These are phyloP conservation scores for Lucilia cuprina DNA, from an alignment of 1,140 invertebrate genomes.

Conservation along the genomic window DNA sequence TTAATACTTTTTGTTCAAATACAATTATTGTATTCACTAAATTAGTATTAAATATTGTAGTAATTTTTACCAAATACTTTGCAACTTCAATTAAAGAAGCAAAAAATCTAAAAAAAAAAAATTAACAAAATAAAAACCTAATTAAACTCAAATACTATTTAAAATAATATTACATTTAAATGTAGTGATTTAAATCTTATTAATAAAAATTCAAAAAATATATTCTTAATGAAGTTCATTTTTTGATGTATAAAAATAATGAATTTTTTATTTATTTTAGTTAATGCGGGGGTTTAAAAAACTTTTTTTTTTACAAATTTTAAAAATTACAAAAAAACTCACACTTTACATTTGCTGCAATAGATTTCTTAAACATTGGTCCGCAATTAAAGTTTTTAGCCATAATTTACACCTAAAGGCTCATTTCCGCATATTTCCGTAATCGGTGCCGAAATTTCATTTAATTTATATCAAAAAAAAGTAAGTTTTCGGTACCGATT, in stretches of 20 bases:
- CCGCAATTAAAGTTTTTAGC: too few species aligned
- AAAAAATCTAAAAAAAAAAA: slow-evolving; percentile 39
- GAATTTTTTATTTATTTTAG: too few species aligned
- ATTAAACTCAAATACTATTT: slow-evolving; percentile 25
- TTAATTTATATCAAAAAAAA: too few species aligned
- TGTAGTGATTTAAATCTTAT: slow-evolving; percentile 26
- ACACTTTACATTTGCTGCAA: too few species aligned
- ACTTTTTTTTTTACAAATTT: too few species aligned
- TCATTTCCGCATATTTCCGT: too few species aligned
- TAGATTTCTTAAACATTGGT: too few species aligned
- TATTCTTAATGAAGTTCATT: neutral
- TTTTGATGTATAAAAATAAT: neutral
- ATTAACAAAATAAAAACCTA: slow-evolving; percentile 19
- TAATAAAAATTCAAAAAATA: neutral
- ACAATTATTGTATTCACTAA: slow-evolving; percentile 4
- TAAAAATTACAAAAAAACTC: too few species aligned
- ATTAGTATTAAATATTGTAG: slow-evolving; percentile 18
- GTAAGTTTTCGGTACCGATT: too few species aligned
- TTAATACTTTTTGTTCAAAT: slow-evolving; percentile 5
- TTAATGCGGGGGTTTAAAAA: neutral
- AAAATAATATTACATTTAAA: slow-evolving; percentile 15
- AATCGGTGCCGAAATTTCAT: too few species aligned
- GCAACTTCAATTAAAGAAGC: slow-evolving; percentile 38
- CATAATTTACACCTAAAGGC: too few species aligned
- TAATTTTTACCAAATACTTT: slow-evolving; percentile 38